Evolutionary conservation across 2,797 vertebrate genomes (phyloP).

Genomic region (Clamator glandarius): DNA sequence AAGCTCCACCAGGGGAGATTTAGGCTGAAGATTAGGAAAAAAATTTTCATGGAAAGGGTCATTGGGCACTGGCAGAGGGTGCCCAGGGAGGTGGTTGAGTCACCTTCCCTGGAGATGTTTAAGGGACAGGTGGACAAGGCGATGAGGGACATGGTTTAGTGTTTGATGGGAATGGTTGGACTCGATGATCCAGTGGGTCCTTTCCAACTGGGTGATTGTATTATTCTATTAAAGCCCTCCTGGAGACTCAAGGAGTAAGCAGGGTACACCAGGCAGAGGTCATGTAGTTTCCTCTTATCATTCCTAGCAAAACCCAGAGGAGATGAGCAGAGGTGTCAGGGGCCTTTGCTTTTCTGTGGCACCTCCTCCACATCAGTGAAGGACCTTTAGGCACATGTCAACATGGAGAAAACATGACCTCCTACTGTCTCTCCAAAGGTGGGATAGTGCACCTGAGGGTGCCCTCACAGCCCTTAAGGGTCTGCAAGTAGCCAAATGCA

Average conservation of each 20-base stretch:
- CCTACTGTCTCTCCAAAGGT: not conserved
- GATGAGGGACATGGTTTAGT: too few species aligned
- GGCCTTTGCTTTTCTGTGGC: accelerated
- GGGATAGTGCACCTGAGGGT: not conserved
- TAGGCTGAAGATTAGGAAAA: too few species aligned
- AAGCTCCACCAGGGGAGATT: too few species aligned
- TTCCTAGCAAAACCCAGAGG: not conserved
- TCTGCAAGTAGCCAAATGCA: not conserved
- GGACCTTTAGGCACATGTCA: not conserved
- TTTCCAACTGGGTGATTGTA: too few species aligned
- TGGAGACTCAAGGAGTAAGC: not conserved
- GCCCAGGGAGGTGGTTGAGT: too few species aligned
- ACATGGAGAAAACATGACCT: not conserved
- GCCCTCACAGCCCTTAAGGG: not conserved
- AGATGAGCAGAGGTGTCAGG: not conserved
- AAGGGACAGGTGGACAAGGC: too few species aligned
- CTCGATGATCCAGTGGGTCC: too few species aligned
- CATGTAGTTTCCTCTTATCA: not conserved
- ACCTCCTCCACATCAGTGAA: not conserved
- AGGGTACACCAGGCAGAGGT: not conserved
- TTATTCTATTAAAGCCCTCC: too few species aligned
- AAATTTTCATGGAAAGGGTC: too few species aligned
- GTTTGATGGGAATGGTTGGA: too few species aligned
- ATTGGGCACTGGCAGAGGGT: too few species aligned
- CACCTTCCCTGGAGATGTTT: too few species aligned